Evolutionary conservation across 2,797 vertebrate species (phyloP).

Genomic region (Eutrigla gurnardus): DNA sequence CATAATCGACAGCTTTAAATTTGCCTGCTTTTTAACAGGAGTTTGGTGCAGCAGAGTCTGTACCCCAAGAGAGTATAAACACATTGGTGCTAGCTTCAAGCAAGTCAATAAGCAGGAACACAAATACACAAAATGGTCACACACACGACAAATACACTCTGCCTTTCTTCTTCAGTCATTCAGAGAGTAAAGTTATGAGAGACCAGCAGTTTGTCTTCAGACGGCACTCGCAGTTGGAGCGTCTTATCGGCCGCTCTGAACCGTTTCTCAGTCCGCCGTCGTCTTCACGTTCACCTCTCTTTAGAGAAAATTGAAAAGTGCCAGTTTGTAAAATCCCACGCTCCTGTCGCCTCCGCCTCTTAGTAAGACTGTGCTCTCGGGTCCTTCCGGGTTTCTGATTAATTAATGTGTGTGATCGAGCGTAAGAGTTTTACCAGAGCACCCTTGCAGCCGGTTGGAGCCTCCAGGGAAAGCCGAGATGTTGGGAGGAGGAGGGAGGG

Average conservation of each 20-base stretch:
- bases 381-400: slow-evolving; percentile 52
- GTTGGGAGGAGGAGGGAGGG: slow-evolving; percentile 35
- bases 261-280: slow-evolving; percentile 29
- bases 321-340: slow-evolving; percentile 59
- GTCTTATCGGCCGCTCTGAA: slow-evolving; percentile 13
- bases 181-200: slow-evolving; percentile 57
- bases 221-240: slow-evolving; percentile 26
- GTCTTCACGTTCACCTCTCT: slow-evolving; percentile 50
- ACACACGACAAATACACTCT: slow-evolving; percentile 40
- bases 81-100: slow-evolving; percentile 32
- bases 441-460: slow-evolving; percentile 32
- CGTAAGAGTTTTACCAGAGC: slow-evolving; percentile 52
- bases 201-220: slow-evolving; percentile 55
- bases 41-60: slow-evolving; percentile 28
- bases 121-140: slow-evolving; percentile 36
- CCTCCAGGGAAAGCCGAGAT: slow-evolving; percentile 72
- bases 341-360: slow-evolving; percentile 22
- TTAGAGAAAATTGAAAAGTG: slow-evolving; percentile 69
- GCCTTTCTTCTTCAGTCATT: slow-evolving; percentile 54
- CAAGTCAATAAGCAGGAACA: slow-evolving; percentile 49
- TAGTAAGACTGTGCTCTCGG: slow-evolving; percentile 49
- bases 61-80: slow-evolving; percentile 10
- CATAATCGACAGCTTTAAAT: slow-evolving; percentile 5
- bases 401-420: slow-evolving; percentile 55
- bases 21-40: not conserved